These are phyloP conservation scores for Muscicapa comitata DNA, from an alignment of 2,797 vertebrate genomes.

Conservation along the genomic window DNA sequence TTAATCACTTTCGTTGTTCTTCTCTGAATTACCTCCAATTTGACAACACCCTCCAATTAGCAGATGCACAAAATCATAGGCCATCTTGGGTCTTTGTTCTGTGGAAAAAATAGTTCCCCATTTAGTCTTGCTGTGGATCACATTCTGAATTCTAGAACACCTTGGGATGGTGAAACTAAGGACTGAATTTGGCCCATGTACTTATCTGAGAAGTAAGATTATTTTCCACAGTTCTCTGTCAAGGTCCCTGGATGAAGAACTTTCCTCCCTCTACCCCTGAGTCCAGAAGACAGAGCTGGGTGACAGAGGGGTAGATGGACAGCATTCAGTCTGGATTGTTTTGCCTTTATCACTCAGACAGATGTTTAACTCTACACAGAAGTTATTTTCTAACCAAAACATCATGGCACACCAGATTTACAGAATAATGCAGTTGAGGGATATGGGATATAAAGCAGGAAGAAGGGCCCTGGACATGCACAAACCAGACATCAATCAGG, in stretches of 20 bases:
- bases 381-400: conserved; percentile 14
- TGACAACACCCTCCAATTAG: not conserved
- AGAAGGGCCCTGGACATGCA: not conserved
- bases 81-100: not conserved
- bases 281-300: not conserved
- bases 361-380: not conserved
- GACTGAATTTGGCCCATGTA: not conserved
- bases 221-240: not conserved
- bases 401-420: not conserved
- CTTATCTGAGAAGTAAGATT: not conserved
- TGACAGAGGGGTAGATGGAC: not conserved
- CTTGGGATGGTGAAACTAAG: not conserved
- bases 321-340: not conserved
- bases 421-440: not conserved
- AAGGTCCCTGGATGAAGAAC: not conserved
- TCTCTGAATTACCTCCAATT: conserved; percentile 4
- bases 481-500: not conserved
- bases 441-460: not conserved
- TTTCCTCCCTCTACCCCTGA: not conserved
- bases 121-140: not conserved
- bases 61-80: not conserved
- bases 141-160: not conserved
- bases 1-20: not conserved
- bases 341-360: not conserved
- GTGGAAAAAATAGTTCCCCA: not conserved